Evolutionary conservation across 2,888 invertebrate genomes (phyloP).

Genomic region (Luperina testacea): DNA sequence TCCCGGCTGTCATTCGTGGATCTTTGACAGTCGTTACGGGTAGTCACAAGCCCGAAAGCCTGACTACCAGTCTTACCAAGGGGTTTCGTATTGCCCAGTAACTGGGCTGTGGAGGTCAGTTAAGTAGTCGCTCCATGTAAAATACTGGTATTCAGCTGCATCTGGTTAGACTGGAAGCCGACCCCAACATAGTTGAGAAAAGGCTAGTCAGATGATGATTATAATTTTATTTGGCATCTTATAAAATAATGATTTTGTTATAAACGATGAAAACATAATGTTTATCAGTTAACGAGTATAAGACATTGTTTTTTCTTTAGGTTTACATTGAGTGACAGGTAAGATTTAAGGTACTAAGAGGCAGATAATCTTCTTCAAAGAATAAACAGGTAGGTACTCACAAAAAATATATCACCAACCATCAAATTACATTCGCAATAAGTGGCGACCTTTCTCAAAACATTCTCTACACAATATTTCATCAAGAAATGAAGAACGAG

Average conservation of each 20-base stretch:
- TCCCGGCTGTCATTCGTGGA: no score
- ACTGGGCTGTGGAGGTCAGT: no score
- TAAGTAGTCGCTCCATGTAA: no score
- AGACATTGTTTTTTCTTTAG: neutral
- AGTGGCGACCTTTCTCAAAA: slow-evolving; percentile 61
- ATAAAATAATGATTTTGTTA: neutral
- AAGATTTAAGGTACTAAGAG: slow-evolving; percentile 17
- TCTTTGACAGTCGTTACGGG: no score
- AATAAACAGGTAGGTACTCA: slow-evolving; percentile 16
- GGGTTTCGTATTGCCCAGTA: no score
- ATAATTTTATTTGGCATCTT: neutral
- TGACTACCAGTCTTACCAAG: no score
- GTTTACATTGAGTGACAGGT: neutral
- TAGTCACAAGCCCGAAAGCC: no score
- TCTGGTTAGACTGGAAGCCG: no score
- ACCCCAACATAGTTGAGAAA: no score
- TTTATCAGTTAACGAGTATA: neutral
- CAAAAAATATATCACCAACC: slow-evolving; percentile 41
- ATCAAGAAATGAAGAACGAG: slow-evolving; percentile 63
- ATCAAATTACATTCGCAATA: slow-evolving; percentile 62
- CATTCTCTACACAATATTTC: slow-evolving; percentile 61
- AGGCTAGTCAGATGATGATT: no score
- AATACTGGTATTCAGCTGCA: no score
- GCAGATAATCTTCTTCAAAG: slow-evolving; percentile 21
- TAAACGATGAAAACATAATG: neutral